Conservation (phyloP, 2,113 vertebrate genomes). For the Corydoras sp. region DNA sequence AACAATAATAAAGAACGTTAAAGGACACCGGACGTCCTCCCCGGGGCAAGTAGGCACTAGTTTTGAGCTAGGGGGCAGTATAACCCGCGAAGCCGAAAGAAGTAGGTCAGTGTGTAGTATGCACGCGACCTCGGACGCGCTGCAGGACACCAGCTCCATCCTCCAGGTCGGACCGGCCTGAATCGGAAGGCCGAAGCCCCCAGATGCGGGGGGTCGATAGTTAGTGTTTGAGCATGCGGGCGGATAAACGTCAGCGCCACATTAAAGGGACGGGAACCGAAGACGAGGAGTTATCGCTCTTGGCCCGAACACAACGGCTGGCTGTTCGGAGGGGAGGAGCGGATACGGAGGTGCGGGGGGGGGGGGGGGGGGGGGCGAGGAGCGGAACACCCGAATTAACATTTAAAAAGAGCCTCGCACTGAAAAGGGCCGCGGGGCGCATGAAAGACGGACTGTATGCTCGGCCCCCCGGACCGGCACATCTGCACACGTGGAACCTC, state of each 20-base stretch:
- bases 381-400: constrained; percentile 49
- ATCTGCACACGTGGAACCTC: constrained; percentile 44
- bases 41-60: no score
- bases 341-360: constrained; percentile 33
- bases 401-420: constrained; percentile 49
- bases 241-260: neutral
- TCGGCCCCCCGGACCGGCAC: constrained; percentile 30
- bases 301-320: constrained; percentile 47
- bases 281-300: constrained; percentile 28
- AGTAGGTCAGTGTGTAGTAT: no score
- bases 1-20: neutral
- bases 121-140: no score
- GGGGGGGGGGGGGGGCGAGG: constrained; percentile 2
- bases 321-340: constrained; percentile 38
- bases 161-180: no score
- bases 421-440: constrained; percentile 33
- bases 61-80: no score
- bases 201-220: no score
- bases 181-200: no score
- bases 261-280: neutral
- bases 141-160: no score
- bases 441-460: constrained; percentile 44
- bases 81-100: no score
- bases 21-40: no score
- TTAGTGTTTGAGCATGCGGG: no score